Base-by-base conservation (phyloP, 2,113 vertebrate species). In the Nesoenas mayeri region DNA sequence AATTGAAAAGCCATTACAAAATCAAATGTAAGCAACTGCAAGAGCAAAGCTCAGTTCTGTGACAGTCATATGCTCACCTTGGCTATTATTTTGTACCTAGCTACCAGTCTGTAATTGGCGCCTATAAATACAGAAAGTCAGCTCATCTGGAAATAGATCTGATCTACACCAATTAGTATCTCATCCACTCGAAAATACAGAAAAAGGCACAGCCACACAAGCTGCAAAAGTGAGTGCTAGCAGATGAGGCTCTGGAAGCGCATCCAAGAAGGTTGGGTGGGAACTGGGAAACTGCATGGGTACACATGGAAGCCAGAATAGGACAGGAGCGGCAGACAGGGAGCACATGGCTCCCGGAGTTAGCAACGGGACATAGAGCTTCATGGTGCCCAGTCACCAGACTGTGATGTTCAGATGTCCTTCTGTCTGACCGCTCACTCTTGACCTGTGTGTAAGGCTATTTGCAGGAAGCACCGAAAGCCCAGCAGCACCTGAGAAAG, bases 311-410 rank as follows among this genome's bases (percentile, higher is more conserved):
- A 78, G 44, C 20, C 91, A 66, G n/a, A 92, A 13, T 38, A 81
- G 64, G 36, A 50, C 11, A 72, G 31, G 48, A 58, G 75, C 32
- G 18, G 17, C 14, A 17, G 5, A 22, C 0, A 51, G 21, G 40
- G 62, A 32, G 51, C 5, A 25, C 0, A 0, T 2, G 6, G 0
- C 15, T 79, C 62, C 28, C 9, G 15, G 47, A 50, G 29, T 20
- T 47, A 66, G 56, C 44, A 48, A 19, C 0, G 4, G 64, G 47
- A 73, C 58, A 17, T 1, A 22, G 62, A 16, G 38, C 47, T 79
- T 61, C 47, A 15, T 0, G 7, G 57, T 50, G 36, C 13, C 53
- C 60, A 31, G 57, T 42, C 72, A 29, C 40, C 65, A 38, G 62
- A 7, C 10, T 29, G 47, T n/a, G 50, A 51, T 40, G 10, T 11